phyloP scores from a whole-genome alignment of 2,888 invertebrate species.

The Mesoligia furuncula region DNA sequence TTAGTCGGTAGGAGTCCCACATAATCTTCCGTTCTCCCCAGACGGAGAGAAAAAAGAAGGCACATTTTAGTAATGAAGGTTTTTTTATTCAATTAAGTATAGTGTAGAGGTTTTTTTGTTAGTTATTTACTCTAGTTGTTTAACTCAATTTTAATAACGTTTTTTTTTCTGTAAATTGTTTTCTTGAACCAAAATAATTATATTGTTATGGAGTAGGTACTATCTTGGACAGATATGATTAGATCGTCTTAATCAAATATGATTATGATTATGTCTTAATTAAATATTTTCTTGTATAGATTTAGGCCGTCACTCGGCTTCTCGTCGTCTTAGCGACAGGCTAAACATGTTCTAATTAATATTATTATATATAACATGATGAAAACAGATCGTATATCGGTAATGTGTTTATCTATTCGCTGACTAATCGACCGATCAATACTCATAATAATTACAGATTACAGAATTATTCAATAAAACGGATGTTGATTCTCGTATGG shows the following conservation, averaged over 20 bases:
- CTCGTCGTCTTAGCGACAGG: conserved; percentile 16
- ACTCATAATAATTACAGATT: neutral
- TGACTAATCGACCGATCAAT: conserved; percentile 35
- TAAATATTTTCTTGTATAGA: conserved; percentile 32
- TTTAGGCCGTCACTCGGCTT: conserved; percentile 10
- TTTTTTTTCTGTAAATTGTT: neutral
- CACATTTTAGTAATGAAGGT: conserved; percentile 1
- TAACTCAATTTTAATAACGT: conserved; percentile 15
- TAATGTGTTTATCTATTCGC: conserved; percentile 65
- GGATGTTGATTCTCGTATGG: neutral
- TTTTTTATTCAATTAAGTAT: neutral
- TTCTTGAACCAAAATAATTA: neutral
- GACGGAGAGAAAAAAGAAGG: neutral
- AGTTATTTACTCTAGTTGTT: conserved; percentile 4
- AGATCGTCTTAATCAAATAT: too few species aligned
- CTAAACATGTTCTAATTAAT: conserved; percentile 53
- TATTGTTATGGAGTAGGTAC: neutral
- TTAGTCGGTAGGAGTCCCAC: neutral
- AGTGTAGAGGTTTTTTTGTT: neutral
- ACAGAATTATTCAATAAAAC: neutral
- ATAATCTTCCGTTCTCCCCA: neutral
- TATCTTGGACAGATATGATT: conserved; percentile 1
- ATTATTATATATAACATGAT: conserved; percentile 52
- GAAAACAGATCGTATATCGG: conserved; percentile 55
- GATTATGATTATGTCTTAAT: conserved; percentile 12